Base-by-base conservation (phyloP, 2,797 vertebrate genomes). In the Channallabes apus region DNA sequence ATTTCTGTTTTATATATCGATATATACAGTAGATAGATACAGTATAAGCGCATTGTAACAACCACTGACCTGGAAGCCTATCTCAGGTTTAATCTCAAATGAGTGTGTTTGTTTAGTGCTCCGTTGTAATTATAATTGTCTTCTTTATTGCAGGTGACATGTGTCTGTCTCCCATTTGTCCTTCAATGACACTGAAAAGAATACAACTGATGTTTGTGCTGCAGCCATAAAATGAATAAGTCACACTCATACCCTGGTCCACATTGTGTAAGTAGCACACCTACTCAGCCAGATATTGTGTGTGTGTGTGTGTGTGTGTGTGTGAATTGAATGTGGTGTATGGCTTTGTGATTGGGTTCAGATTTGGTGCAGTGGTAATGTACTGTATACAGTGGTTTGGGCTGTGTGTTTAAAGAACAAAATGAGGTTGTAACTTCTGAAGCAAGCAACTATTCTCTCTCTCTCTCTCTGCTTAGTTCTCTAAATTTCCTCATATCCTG, bases 231-330 rank as follows among this genome's bases (percentile, higher is more conserved):
- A 67, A 81, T 81, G 79, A 67, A 81, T 56, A 81, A 68, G 32
- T 81, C 64, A 68, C 64, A 68, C 79, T 56, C 62, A 0, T 68
- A 29, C n/a, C 62, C 79, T 54, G 62, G 46, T 22, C 4, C 41
- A 46, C 5, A 51, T 41, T 81, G 24, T 51, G 79, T 81, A 81
- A 81, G 79, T 81, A 81, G 79, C 67, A 81, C n/a, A 81, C 62
- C 29, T 41, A 78, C 32, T 3, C 58, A 79, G 56, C 20, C 29
- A 22, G 75, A 22, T 22, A 61, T 59, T 77, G 18, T 59, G 3
- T 59, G 6, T 59, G 17, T 35, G n/a, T 3, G 5, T 54, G 41
- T 77, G 18, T 59, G 3, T 59, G 6, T 59, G 17, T 35, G n/a
- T 3, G 5, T 54, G 41, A 75, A 29, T 29, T 54, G n/a, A 6